Base-by-base conservation (phyloP, 2,888 invertebrate genomes). In the Tinea trinotella region DNA sequence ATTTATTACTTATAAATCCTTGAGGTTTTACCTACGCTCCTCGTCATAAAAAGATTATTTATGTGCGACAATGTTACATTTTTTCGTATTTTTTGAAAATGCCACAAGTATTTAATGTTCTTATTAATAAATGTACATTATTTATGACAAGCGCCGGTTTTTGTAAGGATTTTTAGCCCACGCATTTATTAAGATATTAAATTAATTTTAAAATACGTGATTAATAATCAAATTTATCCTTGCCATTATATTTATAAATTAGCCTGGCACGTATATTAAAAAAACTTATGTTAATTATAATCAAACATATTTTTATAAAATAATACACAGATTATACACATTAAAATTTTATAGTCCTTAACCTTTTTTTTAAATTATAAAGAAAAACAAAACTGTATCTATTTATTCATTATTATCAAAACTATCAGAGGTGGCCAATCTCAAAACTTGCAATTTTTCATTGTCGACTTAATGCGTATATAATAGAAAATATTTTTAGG, bases 41-140 rank as follows among this genome's bases (percentile, higher is more conserved):
- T 76, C 81, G 78, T 84, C 84, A 85, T 85, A 85, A 85, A 85
- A 85, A 84, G 76, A 84, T 84, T 82, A 85, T 85, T 85, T 85
- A 85, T 84, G 83, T 72, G 70, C 70, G 76, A 84, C 80, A 82
- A 84, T 74, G 84, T 84, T 82, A 79, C 76, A 82, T 82, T 82
- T 82, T 53, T 84, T 84, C 81, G 79, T 83, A 81, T 78, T 69
- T 80, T 76, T 74, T 76, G 69, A 67, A 79, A 80, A 76, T 77
- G 76, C 20, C 50, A 50, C 10, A 50, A 50, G 50, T 24, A n/a
- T 13, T 24, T 20, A 24, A 36, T 17, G 40, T 20, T 44, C 35
- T 34, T 54, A 76, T 77, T 76, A 79, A 77, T 82, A 81, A 81
- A 81, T 48, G 19, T 48, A 76, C 76, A 74, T 75, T 78, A 76